phyloP scores from a whole-genome alignment of 2,797 vertebrate species.

The Netta rufina region DNA sequence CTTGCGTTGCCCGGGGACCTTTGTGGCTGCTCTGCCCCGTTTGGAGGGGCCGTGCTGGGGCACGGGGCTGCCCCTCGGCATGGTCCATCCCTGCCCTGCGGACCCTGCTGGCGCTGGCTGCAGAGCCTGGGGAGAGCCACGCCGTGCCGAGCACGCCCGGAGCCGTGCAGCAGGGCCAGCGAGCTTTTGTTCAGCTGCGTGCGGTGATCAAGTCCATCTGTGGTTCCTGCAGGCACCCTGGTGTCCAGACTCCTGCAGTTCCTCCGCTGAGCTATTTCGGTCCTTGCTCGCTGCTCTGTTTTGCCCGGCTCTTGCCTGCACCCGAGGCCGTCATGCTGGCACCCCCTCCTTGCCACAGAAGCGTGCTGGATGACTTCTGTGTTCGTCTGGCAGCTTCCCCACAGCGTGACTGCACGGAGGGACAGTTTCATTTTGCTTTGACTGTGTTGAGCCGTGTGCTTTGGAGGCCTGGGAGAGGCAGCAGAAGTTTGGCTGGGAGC shows the following conservation, averaged over 20 bases:
- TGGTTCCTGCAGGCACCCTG: not conserved
- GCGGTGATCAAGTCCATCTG: fast-evolving
- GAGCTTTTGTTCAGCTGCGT: fast-evolving
- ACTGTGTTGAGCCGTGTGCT: fast-evolving
- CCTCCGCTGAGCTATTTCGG: not conserved
- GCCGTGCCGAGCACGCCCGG: no score
- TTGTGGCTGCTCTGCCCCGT: not conserved
- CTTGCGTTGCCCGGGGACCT: not conserved
- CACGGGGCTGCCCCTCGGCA: fast-evolving
- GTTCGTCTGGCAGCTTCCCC: not conserved
- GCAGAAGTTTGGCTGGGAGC: not conserved
- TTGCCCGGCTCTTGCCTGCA: not conserved
- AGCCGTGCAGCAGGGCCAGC: fast-evolving
- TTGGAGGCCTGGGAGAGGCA: not conserved
- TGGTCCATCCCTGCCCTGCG: fast-evolving
- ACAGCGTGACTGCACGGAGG: fast-evolving
- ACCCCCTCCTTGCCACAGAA: not conserved
- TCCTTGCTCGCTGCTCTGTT: not conserved
- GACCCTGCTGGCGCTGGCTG: not conserved
- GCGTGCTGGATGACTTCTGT: not conserved
- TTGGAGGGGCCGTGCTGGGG: not conserved
- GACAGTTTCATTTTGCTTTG: not conserved
- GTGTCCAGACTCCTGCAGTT: not conserved
- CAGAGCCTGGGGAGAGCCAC: not conserved
- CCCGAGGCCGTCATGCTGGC: fast-evolving